Conservation (phyloP, 2,113 vertebrate species). For the Ochotona curzoniae region DNA sequence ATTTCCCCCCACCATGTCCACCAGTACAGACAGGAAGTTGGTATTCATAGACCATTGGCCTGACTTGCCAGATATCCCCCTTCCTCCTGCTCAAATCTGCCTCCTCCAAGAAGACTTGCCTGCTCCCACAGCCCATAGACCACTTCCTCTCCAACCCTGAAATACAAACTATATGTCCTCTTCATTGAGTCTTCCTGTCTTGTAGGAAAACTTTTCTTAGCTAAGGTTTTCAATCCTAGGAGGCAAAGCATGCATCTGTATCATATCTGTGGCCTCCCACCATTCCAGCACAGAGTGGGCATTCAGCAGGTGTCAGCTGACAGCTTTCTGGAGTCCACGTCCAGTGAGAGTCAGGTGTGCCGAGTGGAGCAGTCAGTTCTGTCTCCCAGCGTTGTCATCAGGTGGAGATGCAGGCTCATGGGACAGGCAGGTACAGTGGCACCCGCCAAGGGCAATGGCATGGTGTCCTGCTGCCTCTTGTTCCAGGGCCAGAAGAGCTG, state of each 20-base stretch:
- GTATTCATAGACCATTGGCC: background rate
- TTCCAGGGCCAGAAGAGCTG: background rate
- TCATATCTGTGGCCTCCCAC: background rate
- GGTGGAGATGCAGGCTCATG: background rate
- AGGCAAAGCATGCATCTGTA: background rate
- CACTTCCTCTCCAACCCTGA: background rate
- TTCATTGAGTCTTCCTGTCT: background rate
- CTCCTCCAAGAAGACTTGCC: background rate
- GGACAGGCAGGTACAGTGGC: background rate
- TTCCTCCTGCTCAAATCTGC: background rate
- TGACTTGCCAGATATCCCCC: background rate
- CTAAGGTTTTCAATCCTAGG: background rate
- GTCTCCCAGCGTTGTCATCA: no score
- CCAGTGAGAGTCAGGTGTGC: background rate
- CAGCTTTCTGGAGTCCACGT: background rate
- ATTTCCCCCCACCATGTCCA: background rate
- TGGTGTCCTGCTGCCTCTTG: background rate
- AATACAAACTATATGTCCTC: background rate
- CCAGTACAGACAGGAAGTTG: background rate
- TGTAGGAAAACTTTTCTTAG: background rate
- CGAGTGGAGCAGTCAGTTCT: background rate
- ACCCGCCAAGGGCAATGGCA: background rate
- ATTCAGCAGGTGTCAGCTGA: background rate
- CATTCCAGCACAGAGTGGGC: background rate
- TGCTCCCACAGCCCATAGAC: background rate